A percentile compares a stretch with the other conserved stretches of the same genome.
Evolutionary conservation across 1,140 invertebrate genomes (phyloP).

Genomic region (Mesaphorura yosii): DNA sequence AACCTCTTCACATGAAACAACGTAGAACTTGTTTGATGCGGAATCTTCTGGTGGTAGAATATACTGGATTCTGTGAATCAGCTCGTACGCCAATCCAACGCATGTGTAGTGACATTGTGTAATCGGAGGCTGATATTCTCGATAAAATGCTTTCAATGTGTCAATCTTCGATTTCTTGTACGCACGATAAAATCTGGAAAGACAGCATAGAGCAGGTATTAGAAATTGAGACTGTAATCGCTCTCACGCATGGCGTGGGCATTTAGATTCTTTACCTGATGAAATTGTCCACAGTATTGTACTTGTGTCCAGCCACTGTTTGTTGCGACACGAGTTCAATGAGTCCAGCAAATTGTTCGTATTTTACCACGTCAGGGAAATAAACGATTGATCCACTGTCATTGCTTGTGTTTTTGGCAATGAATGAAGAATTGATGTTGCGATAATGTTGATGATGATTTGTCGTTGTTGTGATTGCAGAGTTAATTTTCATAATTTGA

Average conservation of each 20-base stretch:
- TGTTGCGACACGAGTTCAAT: constrained; percentile 63
- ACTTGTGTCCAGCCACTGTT: constrained; percentile 62
- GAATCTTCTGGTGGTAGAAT: constrained; percentile 16
- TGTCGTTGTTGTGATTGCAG: no score
- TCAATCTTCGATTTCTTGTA: constrained; percentile 50
- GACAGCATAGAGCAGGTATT: constrained; percentile 4
- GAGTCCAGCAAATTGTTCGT: constrained; percentile 61
- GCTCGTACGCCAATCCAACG: constrained; percentile 69
- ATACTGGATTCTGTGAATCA: constrained; percentile 44
- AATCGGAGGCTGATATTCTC: constrained; percentile 63
- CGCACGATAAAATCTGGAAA: constrained; percentile 54
- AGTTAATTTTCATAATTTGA: no score
- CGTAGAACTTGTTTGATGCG: constrained; percentile 45
- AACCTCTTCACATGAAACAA: constrained; percentile 78
- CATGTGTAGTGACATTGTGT: constrained; percentile 67
- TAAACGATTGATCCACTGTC: no score
- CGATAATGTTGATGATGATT: no score
- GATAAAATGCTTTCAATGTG: constrained; percentile 53
- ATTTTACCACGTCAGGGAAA: constrained; percentile 51
- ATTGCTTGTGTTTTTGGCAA: no score
- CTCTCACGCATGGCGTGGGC: constrained; percentile 1
- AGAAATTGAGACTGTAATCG: background rate
- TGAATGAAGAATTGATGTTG: no score
- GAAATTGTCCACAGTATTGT: constrained; percentile 77
- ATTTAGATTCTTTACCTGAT: constrained; percentile 41